These are phyloP conservation scores for Aphis gossypii DNA, from an alignment of 1,140 invertebrate species.

Conservation along the genomic window DNA sequence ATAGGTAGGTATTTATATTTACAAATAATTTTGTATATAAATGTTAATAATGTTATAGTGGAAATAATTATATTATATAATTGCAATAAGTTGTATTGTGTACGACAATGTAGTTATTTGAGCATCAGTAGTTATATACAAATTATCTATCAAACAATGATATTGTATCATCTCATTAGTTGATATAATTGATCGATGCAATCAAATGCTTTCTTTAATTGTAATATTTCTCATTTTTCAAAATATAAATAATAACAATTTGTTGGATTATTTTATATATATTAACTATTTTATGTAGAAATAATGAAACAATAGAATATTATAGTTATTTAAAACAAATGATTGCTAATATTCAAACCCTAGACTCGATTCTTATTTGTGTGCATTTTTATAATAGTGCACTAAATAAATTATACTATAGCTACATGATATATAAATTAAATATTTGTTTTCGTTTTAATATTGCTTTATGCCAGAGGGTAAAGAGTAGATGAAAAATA, in stretches of 20 bases:
- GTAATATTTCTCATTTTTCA: background rate
- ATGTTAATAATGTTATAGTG: background rate
- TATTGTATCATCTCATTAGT: too few relatives aligned
- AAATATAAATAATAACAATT: too few relatives aligned
- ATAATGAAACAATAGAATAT: background rate
- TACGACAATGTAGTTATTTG: too few relatives aligned
- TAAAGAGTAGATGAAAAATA: background rate
- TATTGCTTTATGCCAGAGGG: background rate
- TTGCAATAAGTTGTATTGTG: too few relatives aligned
- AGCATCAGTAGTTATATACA: too few relatives aligned
- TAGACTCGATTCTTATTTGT: background rate
- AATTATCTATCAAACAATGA: too few relatives aligned
- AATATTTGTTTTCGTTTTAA: background rate
- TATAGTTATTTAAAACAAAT: background rate
- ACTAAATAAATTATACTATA: background rate
- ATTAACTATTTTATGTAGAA: background rate
- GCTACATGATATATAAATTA: background rate
- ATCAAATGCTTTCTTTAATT: background rate
- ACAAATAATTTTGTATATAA: background rate
- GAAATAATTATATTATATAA: too few relatives aligned
- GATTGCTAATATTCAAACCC: background rate
- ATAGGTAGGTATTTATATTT: background rate
- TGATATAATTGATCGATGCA: background rate
- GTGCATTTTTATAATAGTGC: background rate
- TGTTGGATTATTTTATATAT: background rate